These are phyloP conservation scores for Sarcophaga bullata DNA, from an alignment of 1,140 invertebrate genomes.

Conservation along the genomic window DNA sequence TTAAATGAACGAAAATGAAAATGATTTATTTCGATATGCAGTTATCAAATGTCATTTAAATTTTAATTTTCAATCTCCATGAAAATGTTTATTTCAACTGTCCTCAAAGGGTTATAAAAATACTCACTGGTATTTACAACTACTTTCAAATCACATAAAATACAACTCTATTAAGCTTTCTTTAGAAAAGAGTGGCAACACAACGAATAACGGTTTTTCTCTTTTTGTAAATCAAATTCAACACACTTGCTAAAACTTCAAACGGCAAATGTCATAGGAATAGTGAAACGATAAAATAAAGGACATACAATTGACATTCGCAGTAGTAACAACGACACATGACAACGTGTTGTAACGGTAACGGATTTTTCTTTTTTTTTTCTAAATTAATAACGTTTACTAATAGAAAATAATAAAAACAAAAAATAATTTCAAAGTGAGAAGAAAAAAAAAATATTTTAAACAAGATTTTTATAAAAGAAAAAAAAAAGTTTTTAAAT, in stretches of 20 bases:
- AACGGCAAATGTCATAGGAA: background rate
- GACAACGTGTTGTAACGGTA: slow-evolving; percentile 43
- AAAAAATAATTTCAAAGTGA: slow-evolving; percentile 6
- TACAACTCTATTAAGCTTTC: background rate
- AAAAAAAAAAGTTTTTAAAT: background rate
- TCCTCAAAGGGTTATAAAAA: background rate
- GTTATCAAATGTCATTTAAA: no score
- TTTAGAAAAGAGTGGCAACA: background rate
- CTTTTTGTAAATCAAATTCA: background rate
- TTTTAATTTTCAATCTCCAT: no score
- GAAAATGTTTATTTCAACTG: no score
- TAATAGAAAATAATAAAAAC: slow-evolving; percentile 26
- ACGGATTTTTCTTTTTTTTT: background rate
- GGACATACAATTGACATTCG: slow-evolving; percentile 45
- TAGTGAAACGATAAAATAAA: slow-evolving; percentile 17
- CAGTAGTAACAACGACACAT: slow-evolving; percentile 46
- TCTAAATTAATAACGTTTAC: slow-evolving; percentile 20
- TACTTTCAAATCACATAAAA: background rate
- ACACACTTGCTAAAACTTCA: background rate
- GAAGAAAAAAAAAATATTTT: slow-evolving; percentile 17
- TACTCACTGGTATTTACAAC: background rate
- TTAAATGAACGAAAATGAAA: no score
- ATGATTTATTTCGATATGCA: no score
- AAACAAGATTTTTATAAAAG: slow-evolving; percentile 13
- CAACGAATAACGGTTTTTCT: background rate